Base-by-base conservation (phyloP, 2,888 invertebrate species). In the Lymantria monacha region DNA sequence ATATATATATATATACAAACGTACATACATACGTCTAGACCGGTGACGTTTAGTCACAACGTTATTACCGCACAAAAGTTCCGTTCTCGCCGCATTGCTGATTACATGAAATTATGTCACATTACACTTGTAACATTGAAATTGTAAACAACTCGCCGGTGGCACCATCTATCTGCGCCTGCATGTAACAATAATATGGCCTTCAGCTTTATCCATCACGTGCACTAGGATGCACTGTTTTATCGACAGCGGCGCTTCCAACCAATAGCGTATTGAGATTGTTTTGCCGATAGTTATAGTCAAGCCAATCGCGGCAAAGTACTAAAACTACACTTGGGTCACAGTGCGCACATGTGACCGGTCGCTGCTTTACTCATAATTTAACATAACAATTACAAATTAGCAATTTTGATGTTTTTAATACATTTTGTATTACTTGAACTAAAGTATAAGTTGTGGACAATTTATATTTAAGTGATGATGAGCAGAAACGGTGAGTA, bases 341-440 rank as follows among this genome's bases (percentile, higher is more conserved):
- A 70, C 68, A 74, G 81, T 78, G 76, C 77, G 79, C 84, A 87
- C 89, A 87, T 89, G 89, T 89, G 88, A 87, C 81, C 77, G 74
- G 70, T 69, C 69, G 68, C 61, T 63, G 70, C 55, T 56, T 54
- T 50, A 51, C 48, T 58, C 46, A 43, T 53, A 56, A 55, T 56
- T 54, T 61, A 66, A 61, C 52, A 49, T 66, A 48, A 44, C 49
- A 53, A 48, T 59, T 48, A 43, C 48, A 57, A 60, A 59, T 55
- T 62, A 48, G 30, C 41, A 51, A 49, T 52, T 53, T 67, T 59
- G 60, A 53, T 53, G 48, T 55, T 52, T 55, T 44, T 46, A 51
- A 46, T 53, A 12, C 46, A 53, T 49, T 42, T 64, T 55, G 56
- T 63, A 50, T 43, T 47, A 47, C 45, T 49, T 43, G 45, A 31